Evolutionary conservation across 1,140 invertebrate genomes (phyloP).

Genomic region (Pseudachorutes palmiensis): DNA sequence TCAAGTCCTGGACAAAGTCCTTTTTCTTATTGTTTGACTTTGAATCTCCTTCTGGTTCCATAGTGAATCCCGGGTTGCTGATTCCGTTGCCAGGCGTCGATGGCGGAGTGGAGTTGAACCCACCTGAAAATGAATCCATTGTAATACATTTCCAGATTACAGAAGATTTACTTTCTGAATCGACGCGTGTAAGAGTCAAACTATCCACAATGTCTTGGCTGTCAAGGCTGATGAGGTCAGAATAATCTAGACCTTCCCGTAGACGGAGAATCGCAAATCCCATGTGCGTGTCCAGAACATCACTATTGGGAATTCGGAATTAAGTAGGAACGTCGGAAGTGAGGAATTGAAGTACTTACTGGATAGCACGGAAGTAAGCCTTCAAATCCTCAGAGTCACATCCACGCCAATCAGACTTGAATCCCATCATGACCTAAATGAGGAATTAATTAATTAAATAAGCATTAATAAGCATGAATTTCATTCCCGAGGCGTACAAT

Average conservation of each 20-base stretch:
- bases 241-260: conserved; percentile 48
- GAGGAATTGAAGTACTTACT: too few species aligned
- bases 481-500: conserved; percentile 52
- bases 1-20: neutral
- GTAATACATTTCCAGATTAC: neutral
- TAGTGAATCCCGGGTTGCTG: conserved; percentile 18
- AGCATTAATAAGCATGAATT: neutral
- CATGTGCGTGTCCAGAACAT: conserved; percentile 52
- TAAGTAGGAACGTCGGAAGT: neutral
- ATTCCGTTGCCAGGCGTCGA: conserved; percentile 14
- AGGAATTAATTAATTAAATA: conserved; percentile 27
- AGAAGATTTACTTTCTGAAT: conserved; percentile 20
- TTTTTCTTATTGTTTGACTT: conserved; percentile 17
- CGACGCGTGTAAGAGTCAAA: conserved; percentile 32
- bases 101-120: conserved; percentile 8
- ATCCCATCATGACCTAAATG: conserved; percentile 55
- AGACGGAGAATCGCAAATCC: conserved; percentile 51
- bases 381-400: conserved; percentile 45
- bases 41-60: conserved; percentile 21
- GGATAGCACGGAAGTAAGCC: conserved; percentile 53
- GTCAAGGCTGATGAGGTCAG: conserved; percentile 43
- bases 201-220: conserved; percentile 37
- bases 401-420: conserved; percentile 51
- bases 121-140: neutral
- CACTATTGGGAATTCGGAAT: conserved; percentile 41